Evolutionary conservation across 2,797 vertebrate genomes (phyloP), one percentile per base, ranked within the genome.

Genomic region (Selene dorsalis): DNA sequence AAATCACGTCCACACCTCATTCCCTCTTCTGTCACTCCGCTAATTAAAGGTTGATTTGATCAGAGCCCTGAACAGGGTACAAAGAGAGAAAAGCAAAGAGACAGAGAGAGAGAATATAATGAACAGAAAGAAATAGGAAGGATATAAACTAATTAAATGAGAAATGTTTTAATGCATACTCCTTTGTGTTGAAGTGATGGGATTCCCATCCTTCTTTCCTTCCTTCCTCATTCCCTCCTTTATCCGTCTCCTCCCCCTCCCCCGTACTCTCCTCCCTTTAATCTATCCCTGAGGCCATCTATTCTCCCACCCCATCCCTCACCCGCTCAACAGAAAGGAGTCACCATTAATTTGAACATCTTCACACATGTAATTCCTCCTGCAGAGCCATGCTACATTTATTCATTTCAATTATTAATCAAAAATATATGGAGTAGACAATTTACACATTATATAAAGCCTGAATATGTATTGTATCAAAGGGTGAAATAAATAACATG

Each of bases 281-380:
- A 78, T 86, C 75, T 57, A 61, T 77, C 74, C 71, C 41, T 80
- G 13, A 69, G 70, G 68, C 80, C 73, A 75, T 75, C 70, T 52
- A 6, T 76, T 61, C 60, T 76, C 30, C 59, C 20, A 0, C 65
- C 74, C 43, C 39, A n/a, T 73, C 61, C 76, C 38, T 67, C 69
- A 69, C 64, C 75, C 79, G 57, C 68, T 14, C 6, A 1, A n/a
- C 39, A 73, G 48, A 63, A 53, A 53, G 16, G 32, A 50, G 20
- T 66, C 24, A 0, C 17, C 57, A 18, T 39, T 77, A 9, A 57
- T 60, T 67, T 32, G 24, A 17, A 24, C 38, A 59, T 55, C 24
- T 53, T 78, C 16, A 66, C 43, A 61, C 28, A 20, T 70, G 28
- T 32, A 26, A 47, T 57, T 62, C 60, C 32, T 55, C 2, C 48